These are phyloP conservation scores for Phaethornis superciliosus DNA, from an alignment of 2,113 vertebrate species.

Conservation along the genomic window DNA sequence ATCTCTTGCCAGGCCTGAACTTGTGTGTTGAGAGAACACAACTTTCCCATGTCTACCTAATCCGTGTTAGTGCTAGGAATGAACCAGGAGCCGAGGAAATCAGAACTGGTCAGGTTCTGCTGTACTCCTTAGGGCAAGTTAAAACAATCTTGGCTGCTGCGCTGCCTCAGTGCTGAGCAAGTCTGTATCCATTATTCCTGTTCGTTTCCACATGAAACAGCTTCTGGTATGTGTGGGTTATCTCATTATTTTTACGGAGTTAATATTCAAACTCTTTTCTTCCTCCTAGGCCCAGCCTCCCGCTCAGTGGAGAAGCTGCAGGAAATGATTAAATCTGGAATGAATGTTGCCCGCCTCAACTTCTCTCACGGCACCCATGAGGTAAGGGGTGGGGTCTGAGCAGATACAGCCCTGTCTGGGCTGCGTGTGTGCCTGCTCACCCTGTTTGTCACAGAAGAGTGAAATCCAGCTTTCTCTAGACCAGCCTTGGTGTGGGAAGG, in stretches of 20 bases:
- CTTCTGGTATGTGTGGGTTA: neutral
- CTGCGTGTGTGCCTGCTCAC: neutral
- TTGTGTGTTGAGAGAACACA: neutral
- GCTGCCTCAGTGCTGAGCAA: neutral
- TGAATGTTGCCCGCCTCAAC: conserved; percentile 97
- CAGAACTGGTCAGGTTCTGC: neutral
- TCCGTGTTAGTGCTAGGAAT: neutral
- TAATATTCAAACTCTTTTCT: neutral
- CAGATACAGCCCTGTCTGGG: rapidly evolving
- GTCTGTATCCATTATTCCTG: neutral
- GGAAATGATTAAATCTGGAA: conserved; percentile 98
- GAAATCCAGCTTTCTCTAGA: neutral
- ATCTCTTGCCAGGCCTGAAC: neutral
- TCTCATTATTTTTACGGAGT: neutral
- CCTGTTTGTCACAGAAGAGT: neutral
- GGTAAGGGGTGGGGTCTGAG: conserved; percentile 72
- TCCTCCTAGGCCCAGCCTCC: conserved; percentile 87
- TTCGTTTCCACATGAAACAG: neutral
- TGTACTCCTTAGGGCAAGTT: neutral
- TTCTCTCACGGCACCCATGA: conserved; percentile 98
- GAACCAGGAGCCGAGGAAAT: neutral
- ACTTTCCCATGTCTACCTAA: neutral
- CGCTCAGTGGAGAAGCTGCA: conserved; percentile 87
- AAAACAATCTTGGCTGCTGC: neutral
- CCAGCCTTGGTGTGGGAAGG: neutral